Percentiles rank a stretch among this genome's conserved stretches.
These are phyloP conservation scores for Acholoe squamosa DNA, from an alignment of 2,888 invertebrate species.

Conservation along the genomic window DNA sequence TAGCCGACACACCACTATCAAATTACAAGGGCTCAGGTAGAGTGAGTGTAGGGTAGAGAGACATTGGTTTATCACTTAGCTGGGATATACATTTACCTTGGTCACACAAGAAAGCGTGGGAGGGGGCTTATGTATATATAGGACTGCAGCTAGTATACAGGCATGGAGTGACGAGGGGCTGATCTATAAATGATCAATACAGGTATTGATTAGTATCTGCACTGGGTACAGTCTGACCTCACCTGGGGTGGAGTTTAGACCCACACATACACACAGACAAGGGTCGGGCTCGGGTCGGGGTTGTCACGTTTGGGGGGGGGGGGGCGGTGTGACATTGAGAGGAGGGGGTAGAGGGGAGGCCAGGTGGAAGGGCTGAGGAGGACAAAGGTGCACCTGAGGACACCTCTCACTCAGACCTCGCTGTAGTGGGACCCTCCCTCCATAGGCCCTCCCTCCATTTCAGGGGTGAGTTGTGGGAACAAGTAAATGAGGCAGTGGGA, in stretches of 20 bases:
- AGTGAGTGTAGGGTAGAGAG: too few species aligned
- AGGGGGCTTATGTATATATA: too few species aligned
- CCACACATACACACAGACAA: too few species aligned
- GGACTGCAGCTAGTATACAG: too few species aligned
- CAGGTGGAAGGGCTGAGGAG: neutral
- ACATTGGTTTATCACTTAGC: too few species aligned
- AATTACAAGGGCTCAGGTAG: too few species aligned
- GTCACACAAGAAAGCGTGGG: too few species aligned
- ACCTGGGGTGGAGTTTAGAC: neutral
- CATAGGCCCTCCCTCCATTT: too few species aligned
- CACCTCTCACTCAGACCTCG: neutral
- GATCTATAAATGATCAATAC: conserved; percentile 25
- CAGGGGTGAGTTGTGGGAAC: neutral
- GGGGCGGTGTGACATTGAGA: neutral
- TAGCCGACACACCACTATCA: too few species aligned
- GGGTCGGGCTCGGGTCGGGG: neutral
- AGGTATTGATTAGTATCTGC: neutral
- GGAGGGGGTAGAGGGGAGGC: neutral
- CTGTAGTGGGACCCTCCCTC: too few species aligned
- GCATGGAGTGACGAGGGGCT: neutral
- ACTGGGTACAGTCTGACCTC: conserved; percentile 12
- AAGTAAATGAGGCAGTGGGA: neutral
- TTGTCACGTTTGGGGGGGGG: neutral
- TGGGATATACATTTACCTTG: too few species aligned
- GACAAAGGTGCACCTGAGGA: conserved; percentile 1